A percentile compares a stretch with the other conserved stretches of the same genome.
Conservation (phyloP, 2,113 vertebrate species). For the Heterochromis multidens region DNA sequence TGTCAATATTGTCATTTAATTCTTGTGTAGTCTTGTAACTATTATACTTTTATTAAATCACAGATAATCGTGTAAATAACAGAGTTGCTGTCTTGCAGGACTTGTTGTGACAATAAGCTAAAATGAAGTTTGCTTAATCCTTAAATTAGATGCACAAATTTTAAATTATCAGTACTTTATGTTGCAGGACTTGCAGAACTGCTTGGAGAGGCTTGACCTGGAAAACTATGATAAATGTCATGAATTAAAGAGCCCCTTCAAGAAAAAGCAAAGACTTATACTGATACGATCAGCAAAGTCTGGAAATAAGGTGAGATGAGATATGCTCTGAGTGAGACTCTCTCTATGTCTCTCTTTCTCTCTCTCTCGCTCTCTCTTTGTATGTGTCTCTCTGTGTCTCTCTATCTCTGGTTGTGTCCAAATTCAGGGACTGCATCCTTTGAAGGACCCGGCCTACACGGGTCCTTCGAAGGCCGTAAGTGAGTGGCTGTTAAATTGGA, state of each 20-base stretch:
- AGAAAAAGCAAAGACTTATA: constrained; percentile 87
- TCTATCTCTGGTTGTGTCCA: too few relatives aligned
- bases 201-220: constrained; percentile 87
- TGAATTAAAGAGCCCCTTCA: constrained; percentile 85
- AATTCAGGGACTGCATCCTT: too few relatives aligned
- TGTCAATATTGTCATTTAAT: neutral
- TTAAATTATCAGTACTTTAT: neutral
- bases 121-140: neutral
- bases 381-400: too few relatives aligned
- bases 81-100: neutral
- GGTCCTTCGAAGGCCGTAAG: too few relatives aligned
- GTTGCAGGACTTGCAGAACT: constrained; percentile 86
- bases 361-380: neutral
- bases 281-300: constrained; percentile 79
- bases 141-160: neutral
- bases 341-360: rapidly evolving
- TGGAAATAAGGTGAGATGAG: constrained; percentile 85
- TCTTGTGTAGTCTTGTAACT: neutral
- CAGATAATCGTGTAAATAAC: neutral
- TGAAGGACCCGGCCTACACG: too few relatives aligned
- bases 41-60: neutral
- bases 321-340: too few relatives aligned
- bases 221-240: constrained; percentile 91
- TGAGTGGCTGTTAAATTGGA: too few relatives aligned
- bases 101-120: neutral